Conservation (phyloP, 2,888 invertebrate genomes). For the Autographa gamma region DNA sequence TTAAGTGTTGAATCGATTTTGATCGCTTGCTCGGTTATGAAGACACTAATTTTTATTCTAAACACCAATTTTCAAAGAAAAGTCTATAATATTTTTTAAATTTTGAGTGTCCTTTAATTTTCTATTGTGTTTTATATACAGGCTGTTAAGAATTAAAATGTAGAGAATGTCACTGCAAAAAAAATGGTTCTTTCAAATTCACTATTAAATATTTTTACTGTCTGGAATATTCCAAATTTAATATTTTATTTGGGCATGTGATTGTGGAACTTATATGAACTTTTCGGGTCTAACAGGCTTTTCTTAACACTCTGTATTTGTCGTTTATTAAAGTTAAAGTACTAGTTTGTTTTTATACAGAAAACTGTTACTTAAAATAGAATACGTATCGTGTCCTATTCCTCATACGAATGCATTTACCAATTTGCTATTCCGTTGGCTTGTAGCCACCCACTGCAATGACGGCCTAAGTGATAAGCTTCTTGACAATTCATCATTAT, state of each 20-base stretch:
- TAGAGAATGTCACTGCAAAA: too few relatives aligned
- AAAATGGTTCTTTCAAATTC: too few relatives aligned
- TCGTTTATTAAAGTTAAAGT: not conserved
- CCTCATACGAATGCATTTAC: conserved; percentile 71
- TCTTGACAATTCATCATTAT: not conserved
- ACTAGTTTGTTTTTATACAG: not conserved
- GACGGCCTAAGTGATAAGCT: conserved; percentile 60
- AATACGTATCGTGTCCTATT: conserved; percentile 66
- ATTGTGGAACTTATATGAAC: too few relatives aligned
- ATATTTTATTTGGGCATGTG: too few relatives aligned
- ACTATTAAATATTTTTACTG: too few relatives aligned
- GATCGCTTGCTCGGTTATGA: conserved; percentile 33
- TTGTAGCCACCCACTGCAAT: conserved; percentile 74
- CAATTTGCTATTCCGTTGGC: conserved; percentile 71
- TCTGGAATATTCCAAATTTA: too few relatives aligned
- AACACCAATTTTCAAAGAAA: not conserved
- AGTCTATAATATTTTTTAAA: too few relatives aligned
- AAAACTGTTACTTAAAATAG: not conserved
- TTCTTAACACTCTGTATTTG: too few relatives aligned
- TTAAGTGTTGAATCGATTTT: conserved; percentile 55
- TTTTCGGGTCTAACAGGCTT: too few relatives aligned
- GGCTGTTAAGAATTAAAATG: too few relatives aligned
- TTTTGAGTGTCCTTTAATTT: too few relatives aligned
- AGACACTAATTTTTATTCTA: conserved; percentile 7
- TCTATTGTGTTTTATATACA: too few relatives aligned